Base-by-base conservation (phyloP, 2,113 vertebrate species). In the Gallinago media region DNA sequence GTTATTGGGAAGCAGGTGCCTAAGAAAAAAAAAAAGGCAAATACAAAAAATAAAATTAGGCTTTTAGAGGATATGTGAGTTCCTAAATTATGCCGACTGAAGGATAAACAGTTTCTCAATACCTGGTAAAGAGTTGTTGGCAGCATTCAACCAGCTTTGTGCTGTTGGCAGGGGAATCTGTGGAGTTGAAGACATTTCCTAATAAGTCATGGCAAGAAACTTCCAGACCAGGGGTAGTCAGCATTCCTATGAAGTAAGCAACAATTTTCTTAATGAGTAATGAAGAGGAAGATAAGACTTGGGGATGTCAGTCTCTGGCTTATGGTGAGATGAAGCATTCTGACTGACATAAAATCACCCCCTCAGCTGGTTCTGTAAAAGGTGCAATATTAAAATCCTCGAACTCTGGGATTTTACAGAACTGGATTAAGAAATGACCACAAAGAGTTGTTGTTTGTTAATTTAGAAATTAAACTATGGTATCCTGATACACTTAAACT, bases 121-220 rank as follows among this genome's bases (percentile, higher is more conserved):
- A 99, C 99, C 98, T 98, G 96, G 59, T 74, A 49, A 98, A 97
- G 12, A 99, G 96, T n/a, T 88, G 92, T 65, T 95, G 95, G 95
- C 99, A 99, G 95, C 99, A 99, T 81, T 94, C 63, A 44, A 97
- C 11, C 23, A 99, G 58, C 26, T 97, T 36, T 32, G 98, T 96
- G 88, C 76, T 97, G 77, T 96, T 98, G 74, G 27, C 88, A 76
- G 97, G 84, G 9, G 78, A 78, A 58, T 79, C 95, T 34, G 95
- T 97, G 82, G 88, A 97, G 89, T 94, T 97, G 86, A 98, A 98
- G 46, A 78, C 44, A 25, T 92, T 95, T 87, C 73, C 96, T 49
- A 99, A 77, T 81, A 98, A 76, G 15, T 82, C 32, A 20, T 91
- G 86, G 85, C 99, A 99, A 52, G 95, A 81, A 79, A 87, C 31